These are phyloP conservation scores for Homarus americanus DNA, from an alignment of 1,140 invertebrate genomes.

Conservation along the genomic window DNA sequence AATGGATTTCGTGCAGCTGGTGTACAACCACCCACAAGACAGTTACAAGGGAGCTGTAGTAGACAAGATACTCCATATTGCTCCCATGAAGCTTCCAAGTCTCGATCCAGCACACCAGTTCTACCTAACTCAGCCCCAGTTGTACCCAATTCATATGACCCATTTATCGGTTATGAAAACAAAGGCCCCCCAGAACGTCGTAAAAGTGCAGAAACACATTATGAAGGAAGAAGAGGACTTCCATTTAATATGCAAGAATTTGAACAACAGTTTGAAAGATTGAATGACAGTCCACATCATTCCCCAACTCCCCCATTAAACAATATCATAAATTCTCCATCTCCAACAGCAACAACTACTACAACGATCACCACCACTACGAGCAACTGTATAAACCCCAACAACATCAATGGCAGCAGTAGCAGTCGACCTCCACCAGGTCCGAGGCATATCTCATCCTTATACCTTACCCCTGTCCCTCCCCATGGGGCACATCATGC, in stretches of 20 bases:
- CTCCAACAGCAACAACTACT: constrained; percentile 29
- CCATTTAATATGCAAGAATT: constrained; percentile 19
- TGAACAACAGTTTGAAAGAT: constrained; percentile 37
- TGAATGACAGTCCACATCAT: constrained; percentile 37
- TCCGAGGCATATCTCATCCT: constrained; percentile 73
- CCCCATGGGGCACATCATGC: constrained; percentile 74
- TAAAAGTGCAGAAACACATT: constrained; percentile 48
- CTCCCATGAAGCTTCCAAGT: constrained; percentile 54
- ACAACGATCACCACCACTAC: constrained; percentile 36
- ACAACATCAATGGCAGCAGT: constrained; percentile 18
- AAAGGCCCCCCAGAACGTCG: constrained; percentile 41
- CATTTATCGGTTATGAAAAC: constrained; percentile 48
- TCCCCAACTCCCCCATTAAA: constrained; percentile 41
- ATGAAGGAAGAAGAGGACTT: constrained; percentile 30
- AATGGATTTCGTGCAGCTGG: constrained; percentile 42
- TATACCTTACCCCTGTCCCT: constrained; percentile 70
- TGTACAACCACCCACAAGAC: constrained; percentile 26
- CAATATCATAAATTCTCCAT: constrained; percentile 47
- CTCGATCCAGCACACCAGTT: constrained; percentile 55
- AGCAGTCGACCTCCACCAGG: constrained; percentile 67
- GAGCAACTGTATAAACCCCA: constrained; percentile 18
- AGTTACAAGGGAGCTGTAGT: constrained; percentile 12
- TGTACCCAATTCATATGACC: constrained; percentile 55
- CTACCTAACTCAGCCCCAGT: constrained; percentile 57
- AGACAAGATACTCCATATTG: constrained; percentile 36